A percentile compares a stretch with the other conserved stretches of the same genome.
These are phyloP conservation scores for Siniperca knerii DNA, from an alignment of 2,113 vertebrate genomes.

Conservation along the genomic window DNA sequence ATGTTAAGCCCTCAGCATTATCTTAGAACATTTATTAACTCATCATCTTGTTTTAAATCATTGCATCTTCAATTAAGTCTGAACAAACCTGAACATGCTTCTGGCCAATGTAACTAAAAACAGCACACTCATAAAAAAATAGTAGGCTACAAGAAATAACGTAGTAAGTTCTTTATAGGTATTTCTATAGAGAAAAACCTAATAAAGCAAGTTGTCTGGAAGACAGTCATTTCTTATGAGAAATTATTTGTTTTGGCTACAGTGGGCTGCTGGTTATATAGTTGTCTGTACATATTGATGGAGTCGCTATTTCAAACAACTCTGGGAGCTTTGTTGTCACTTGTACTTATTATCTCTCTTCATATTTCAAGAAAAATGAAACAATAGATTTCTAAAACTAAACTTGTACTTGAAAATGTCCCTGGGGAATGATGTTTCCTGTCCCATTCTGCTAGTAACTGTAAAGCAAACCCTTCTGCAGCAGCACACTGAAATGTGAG, in stretches of 20 bases:
- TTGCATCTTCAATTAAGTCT: neutral
- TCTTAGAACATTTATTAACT: neutral
- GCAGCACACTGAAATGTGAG: neutral
- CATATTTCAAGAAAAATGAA: constrained; percentile 30
- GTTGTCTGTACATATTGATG: constrained; percentile 27
- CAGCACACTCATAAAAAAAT: neutral
- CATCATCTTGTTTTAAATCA: neutral
- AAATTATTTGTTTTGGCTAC: constrained; percentile 19
- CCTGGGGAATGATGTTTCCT: neutral
- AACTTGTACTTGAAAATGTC: constrained; percentile 14
- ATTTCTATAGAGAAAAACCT: neutral
- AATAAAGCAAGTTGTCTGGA: constrained; percentile 9
- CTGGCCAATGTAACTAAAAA: neutral
- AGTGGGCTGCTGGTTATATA: neutral
- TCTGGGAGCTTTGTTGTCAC: constrained; percentile 12
- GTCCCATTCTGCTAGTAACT: neutral
- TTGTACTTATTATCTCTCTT: constrained; percentile 17
- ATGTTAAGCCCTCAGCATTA: neutral
- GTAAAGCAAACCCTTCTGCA: constrained; percentile 10
- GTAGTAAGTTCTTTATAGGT: neutral
- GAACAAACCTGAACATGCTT: neutral
- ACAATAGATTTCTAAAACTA: constrained; percentile 10
- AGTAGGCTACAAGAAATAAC: neutral
- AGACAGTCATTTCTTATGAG: neutral
- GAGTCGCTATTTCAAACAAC: constrained; percentile 20